Evolutionary conservation across 2,888 invertebrate species (phyloP).

Genomic region (Junonia oenone): DNA sequence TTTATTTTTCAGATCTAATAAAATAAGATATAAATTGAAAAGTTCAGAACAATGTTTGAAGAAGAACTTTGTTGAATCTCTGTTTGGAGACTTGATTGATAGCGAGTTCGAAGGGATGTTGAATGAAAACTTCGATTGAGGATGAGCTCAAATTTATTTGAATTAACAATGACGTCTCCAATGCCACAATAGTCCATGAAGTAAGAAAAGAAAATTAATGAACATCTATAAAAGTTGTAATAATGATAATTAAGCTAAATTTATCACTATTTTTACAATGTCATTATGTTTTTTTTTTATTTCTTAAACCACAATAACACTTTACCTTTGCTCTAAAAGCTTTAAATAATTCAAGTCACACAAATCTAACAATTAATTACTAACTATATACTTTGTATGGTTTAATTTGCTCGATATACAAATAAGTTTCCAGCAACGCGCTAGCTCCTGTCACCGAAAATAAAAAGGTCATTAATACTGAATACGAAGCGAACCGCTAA

Average conservation of each 20-base stretch:
- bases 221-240: slow-evolving; percentile 80
- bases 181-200: slow-evolving; percentile 78
- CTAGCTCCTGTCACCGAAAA: slow-evolving; percentile 53
- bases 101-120: slow-evolving; percentile 40
- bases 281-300: slow-evolving; percentile 67
- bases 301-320: slow-evolving; percentile 78
- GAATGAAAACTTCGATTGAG: slow-evolving; percentile 74
- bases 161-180: slow-evolving; percentile 79
- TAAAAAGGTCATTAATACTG: slow-evolving; percentile 71
- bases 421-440: slow-evolving; percentile 63
- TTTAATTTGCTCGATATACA: slow-evolving; percentile 78
- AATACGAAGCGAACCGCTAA: slow-evolving; percentile 67
- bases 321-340: slow-evolving; percentile 76
- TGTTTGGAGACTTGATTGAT: slow-evolving; percentile 32
- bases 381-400: slow-evolving; percentile 75
- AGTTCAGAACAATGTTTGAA: slow-evolving; percentile 21
- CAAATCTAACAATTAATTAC: slow-evolving; percentile 80
- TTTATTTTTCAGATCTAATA: slow-evolving; percentile 11
- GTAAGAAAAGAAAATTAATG: slow-evolving; percentile 76
- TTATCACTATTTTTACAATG: slow-evolving; percentile 79
- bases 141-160: slow-evolving; percentile 78
- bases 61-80: slow-evolving; percentile 26
- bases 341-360: slow-evolving; percentile 78
- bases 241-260: slow-evolving; percentile 79
- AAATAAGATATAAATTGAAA: slow-evolving; percentile 16